Evolutionary conservation across 1,140 invertebrate genomes (phyloP), one percentile per base, ranked within the genome.

Genomic region (Maconellicoccus hirsutus): DNA sequence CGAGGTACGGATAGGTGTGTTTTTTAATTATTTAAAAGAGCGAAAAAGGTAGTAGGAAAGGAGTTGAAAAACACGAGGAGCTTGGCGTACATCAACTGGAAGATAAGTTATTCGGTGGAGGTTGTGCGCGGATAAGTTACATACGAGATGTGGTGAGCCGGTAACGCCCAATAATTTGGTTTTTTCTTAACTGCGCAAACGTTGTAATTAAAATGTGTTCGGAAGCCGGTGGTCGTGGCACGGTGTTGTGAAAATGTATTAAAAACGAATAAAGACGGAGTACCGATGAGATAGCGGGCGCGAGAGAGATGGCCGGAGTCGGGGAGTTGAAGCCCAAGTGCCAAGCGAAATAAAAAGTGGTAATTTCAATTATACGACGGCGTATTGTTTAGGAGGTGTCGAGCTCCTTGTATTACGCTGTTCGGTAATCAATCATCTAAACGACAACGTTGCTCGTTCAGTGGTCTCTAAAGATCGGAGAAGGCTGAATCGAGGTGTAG

Each of bases 371-470:
- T 66, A 66, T 66, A 66, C 16, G n/a, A 23, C 25, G 25, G 14
- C 22, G 19, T 66, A 66, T 66, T 66, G 25, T 25, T 66, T 23
- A 66, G 61, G 21, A 66, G 61, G 61, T 66, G 61, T 66, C 61
- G 61, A 66, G 61, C 61, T 66, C 25, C 61, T 66, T 66, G 61
- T 66, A 66, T 66, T 66, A 66, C 61, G 61, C 61, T 26, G 25
- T 66, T 66, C 25, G 61, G 61, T 66, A 66, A 66, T 66, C 61
- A 66, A 66, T 66, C 61, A 66, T 66, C 61, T 66, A 25, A 66
- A 66, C 21, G 61, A 66, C 61, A 66, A 26, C 61, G 61, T 66
- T 66, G 61, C 61, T n/a, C 61, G n/a, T 52, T 66, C 61, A 66
- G 61, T 66, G 61, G 61, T 66, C 25, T 25, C 61, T 16, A 66